Evolutionary conservation across 2,797 vertebrate species (phyloP).

Genomic region (Eptatretus atami): DNA sequence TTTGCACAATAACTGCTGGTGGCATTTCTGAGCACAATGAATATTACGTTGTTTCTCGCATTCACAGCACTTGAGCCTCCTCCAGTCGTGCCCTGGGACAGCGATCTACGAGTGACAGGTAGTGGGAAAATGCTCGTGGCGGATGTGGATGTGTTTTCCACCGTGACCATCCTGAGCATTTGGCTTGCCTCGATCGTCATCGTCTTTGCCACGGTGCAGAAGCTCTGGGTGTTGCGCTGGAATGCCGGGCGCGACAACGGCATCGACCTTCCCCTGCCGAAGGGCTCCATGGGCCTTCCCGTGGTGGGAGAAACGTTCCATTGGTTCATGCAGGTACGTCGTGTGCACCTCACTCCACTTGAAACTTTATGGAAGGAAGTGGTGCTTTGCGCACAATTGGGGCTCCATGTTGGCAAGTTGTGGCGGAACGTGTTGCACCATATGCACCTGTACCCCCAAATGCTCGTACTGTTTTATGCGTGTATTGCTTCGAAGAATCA

Average conservation of each 20-base stretch:
- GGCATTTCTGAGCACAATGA: slow-evolving; percentile 17
- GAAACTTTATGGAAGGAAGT: too few relatives aligned
- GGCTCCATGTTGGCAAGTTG: too few relatives aligned
- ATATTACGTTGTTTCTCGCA: slow-evolving; percentile 9
- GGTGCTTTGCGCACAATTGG: too few relatives aligned
- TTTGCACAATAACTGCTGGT: slow-evolving; percentile 14
- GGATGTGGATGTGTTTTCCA: slow-evolving; percentile 44
- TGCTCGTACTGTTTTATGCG: too few relatives aligned
- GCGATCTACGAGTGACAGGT: slow-evolving; percentile 13
- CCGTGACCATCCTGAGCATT: slow-evolving; percentile 58
- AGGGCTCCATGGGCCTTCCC: slow-evolving; percentile 87
- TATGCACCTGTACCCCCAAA: too few relatives aligned
- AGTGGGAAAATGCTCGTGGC: slow-evolving; percentile 8
- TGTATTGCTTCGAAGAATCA: too few relatives aligned
- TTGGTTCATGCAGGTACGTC: slow-evolving; percentile 81
- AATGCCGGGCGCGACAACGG: slow-evolving; percentile 65
- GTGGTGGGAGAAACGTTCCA: slow-evolving; percentile 85
- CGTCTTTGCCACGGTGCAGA: slow-evolving; percentile 61
- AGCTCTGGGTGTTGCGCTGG: slow-evolving; percentile 83
- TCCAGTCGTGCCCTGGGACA: slow-evolving; percentile 2
- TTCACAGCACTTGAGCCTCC: neutral
- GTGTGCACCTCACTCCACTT: slow-evolving; percentile 5
- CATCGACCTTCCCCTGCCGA: slow-evolving; percentile 74
- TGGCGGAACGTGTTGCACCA: too few relatives aligned
- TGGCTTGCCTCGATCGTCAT: slow-evolving; percentile 65